Percentiles rank a stretch among this genome's conserved stretches.
These are phyloP conservation scores for Pygathrix nemaeus DNA, from an alignment of 2,113 vertebrate genomes.

Conservation along the genomic window DNA sequence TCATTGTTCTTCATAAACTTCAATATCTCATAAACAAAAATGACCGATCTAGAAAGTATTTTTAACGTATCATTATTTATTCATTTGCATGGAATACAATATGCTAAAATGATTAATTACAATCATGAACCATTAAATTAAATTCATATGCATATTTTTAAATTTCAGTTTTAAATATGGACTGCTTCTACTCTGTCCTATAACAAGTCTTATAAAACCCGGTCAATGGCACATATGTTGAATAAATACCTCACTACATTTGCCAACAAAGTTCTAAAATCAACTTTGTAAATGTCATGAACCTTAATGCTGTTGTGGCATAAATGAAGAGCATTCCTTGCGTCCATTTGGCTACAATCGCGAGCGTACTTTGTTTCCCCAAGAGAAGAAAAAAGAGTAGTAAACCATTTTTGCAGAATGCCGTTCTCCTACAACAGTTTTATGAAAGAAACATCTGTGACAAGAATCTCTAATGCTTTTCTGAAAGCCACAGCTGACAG, in stretches of 20 bases:
- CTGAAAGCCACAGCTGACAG: slow-evolving; percentile 87
- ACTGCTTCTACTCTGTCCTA: slow-evolving; percentile 73
- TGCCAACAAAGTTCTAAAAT: slow-evolving; percentile 87
- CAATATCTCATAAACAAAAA: slow-evolving; percentile 52
- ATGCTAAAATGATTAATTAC: slow-evolving; percentile 79
- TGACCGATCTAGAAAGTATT: neutral
- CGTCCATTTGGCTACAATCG: slow-evolving; percentile 86
- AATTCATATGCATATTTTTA: neutral
- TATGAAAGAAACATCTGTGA: slow-evolving; percentile 94
- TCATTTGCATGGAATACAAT: slow-evolving; percentile 32
- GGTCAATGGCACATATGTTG: slow-evolving; percentile 80
- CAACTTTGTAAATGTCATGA: slow-evolving; percentile 86
- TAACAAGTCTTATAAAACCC: slow-evolving; percentile 72
- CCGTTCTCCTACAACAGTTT: slow-evolving; percentile 90
- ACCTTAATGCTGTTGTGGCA: slow-evolving; percentile 86
- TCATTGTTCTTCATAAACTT: slow-evolving; percentile 43
- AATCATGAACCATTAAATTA: slow-evolving; percentile 77
- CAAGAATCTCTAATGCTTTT: slow-evolving; percentile 90
- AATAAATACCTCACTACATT: slow-evolving; percentile 85
- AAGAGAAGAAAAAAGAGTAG: slow-evolving; percentile 88
- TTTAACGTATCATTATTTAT: slow-evolving; percentile 58
- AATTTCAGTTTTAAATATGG: slow-evolving; percentile 69
- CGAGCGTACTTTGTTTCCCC: slow-evolving; percentile 86
- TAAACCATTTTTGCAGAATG: slow-evolving; percentile 89
- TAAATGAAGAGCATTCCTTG: slow-evolving; percentile 86